Conservation (phyloP, 2,888 invertebrate species). For the Pammene fasciana region DNA sequence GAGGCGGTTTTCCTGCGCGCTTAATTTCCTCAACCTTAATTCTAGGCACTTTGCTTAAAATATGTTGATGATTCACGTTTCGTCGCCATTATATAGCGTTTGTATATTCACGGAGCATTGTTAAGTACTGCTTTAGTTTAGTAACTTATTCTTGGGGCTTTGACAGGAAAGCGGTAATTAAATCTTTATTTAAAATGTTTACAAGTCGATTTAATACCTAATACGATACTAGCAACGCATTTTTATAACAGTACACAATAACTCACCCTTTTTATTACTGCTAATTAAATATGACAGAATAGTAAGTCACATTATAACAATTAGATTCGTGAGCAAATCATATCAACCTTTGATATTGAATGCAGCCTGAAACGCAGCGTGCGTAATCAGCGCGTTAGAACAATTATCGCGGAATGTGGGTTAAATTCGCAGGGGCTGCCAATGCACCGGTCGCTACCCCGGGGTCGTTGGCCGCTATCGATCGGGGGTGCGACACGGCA, state of each 20-base stretch:
- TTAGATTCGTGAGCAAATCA: neutral
- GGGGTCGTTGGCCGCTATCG: slow-evolving; percentile 82
- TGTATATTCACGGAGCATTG: slow-evolving; percentile 46
- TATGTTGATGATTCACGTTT: slow-evolving; percentile 59
- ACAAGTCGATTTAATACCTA: too few species aligned
- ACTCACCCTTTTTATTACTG: too few species aligned
- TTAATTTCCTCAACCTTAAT: slow-evolving; percentile 64
- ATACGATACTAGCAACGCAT: too few species aligned
- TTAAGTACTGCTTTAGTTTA: neutral
- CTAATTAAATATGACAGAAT: neutral
- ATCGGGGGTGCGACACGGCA: slow-evolving; percentile 70
- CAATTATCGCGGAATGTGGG: slow-evolving; percentile 76
- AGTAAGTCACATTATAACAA: neutral
- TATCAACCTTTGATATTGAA: neutral
- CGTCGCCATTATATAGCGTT: slow-evolving; percentile 49
- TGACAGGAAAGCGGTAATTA: neutral
- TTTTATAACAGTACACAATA: too few species aligned
- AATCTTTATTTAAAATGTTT: too few species aligned
- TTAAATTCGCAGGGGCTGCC: slow-evolving; percentile 69
- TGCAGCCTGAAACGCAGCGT: slow-evolving; percentile 10
- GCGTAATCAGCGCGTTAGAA: slow-evolving; percentile 58
- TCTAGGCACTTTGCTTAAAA: slow-evolving; percentile 53
- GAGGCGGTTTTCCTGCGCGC: slow-evolving; percentile 62
- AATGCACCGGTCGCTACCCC: slow-evolving; percentile 75
- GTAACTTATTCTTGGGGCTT: neutral